Conservation (phyloP, 1,140 invertebrate species). For the Micrasema longulum region DNA sequence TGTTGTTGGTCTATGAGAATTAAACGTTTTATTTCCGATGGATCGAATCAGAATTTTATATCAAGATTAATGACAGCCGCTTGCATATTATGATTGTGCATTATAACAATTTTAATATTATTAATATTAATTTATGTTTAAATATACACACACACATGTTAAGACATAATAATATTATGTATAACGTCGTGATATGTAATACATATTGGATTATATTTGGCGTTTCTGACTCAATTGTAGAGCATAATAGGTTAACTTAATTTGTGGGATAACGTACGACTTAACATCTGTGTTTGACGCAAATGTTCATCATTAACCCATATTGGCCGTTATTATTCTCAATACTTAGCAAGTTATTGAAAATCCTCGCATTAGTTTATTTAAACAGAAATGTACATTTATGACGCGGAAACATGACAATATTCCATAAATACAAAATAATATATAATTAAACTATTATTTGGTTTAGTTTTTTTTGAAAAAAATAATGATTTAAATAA, state of each 20-base stretch:
- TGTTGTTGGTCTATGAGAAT: neutral
- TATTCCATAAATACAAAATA: too few species aligned
- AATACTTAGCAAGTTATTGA: conserved; percentile 37
- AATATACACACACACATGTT: too few species aligned
- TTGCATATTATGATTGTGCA: too few species aligned
- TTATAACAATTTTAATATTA: too few species aligned
- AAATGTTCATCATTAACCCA: conserved; percentile 50
- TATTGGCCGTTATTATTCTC: conserved; percentile 38
- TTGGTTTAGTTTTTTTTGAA: neutral
- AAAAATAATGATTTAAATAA: neutral
- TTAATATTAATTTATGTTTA: too few species aligned
- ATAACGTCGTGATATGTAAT: too few species aligned
- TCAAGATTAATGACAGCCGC: too few species aligned
- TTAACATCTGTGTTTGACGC: conserved; percentile 43
- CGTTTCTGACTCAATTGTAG: conserved; percentile 9
- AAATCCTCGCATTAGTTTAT: conserved; percentile 6
- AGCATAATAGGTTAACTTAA: conserved; percentile 1
- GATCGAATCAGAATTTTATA: too few species aligned
- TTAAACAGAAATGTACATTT: neutral
- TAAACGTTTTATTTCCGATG: conserved; percentile 4
- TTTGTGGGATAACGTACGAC: conserved; percentile 15
- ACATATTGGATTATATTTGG: neutral
- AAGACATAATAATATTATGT: too few species aligned
- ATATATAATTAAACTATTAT: neutral
- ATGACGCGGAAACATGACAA: neutral